Evolutionary conservation across 2,888 invertebrate genomes (phyloP).

Genomic region (Dryomyza anilis): DNA sequence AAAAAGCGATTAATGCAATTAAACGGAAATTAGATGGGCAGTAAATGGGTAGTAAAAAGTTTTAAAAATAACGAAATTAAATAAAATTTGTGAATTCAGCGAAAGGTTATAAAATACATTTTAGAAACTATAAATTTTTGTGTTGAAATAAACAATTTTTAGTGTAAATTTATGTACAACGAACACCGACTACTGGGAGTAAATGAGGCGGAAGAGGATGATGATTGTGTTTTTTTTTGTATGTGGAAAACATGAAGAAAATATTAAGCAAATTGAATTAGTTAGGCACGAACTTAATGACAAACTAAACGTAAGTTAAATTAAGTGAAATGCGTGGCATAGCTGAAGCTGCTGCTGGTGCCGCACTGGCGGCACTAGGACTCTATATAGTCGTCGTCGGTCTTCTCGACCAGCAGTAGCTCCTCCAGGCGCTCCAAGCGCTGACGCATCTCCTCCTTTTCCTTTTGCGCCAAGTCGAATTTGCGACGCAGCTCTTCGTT

Average conservation of each 20-base stretch:
- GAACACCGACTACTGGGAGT: neutral
- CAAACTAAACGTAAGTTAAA: conserved; percentile 8
- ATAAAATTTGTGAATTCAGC: neutral
- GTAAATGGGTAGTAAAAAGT: no score
- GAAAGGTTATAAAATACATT: conserved; percentile 7
- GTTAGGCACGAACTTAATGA: conserved; percentile 25
- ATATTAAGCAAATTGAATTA: conserved; percentile 9
- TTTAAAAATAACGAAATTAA: neutral
- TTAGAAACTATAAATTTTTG: neutral
- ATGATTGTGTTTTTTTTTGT: conserved; percentile 5
- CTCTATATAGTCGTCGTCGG: conserved; percentile 34
- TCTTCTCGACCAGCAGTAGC: conserved; percentile 42
- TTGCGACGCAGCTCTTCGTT: conserved; percentile 55
- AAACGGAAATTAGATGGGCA: neutral
- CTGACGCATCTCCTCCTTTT: conserved; percentile 54
- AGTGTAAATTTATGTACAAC: neutral
- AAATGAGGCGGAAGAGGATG: neutral
- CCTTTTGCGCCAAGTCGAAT: conserved; percentile 52
- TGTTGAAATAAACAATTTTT: no score
- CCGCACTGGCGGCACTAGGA: no score
- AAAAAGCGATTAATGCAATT: neutral
- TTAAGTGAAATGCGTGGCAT: neutral
- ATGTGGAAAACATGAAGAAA: conserved; percentile 9
- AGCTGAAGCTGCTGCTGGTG: no score
- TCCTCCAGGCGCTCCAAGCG: conserved; percentile 54